Base-by-base conservation (phyloP, 2,113 vertebrate species). In the Cyrtonyx montezumae region DNA sequence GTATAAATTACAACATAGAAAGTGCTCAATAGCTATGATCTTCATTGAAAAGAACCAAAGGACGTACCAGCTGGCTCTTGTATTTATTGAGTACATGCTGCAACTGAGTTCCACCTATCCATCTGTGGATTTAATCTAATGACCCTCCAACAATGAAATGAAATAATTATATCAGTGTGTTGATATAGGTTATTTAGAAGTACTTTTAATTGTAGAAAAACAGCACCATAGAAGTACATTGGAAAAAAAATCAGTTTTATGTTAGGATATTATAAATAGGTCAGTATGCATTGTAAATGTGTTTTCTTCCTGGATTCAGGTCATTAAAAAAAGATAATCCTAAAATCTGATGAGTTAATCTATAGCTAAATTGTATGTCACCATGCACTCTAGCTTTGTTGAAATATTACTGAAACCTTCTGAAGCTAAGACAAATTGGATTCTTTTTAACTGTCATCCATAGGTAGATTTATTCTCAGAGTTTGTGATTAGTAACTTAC, bases 371-470 rank as follows among this genome's bases (percentile, higher is more conserved):
- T 66, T 90, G 23, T 66, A 86, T 94, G 90, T 93, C 93, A 95
- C 51, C 61, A 79, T 16, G 55, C 62, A 91, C 62, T 94, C 51
- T 67, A 78, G 45, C 21, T 94, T 96, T 96, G 84, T 90, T 97
- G 94, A 98, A 95, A 93, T 95, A 95, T 95, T 96, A 84, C 69
- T 73, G 82, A 82, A 32, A 94, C 68, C 36, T 95, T 96, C 75
- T 81, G 93, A 96, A 94, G 70, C 93, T 90, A 91, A 92, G 58
- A 81, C 96, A 96, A 97, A 73, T 32, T 75, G 4, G 20, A 96
- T 93, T 94, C 73, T 42, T 97, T 94, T 89, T 96, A 94, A 79
- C 59, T 91, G 62, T 88, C 85, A 78, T 80, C 19, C 1, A 3
- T 40, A 76, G 58, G 6, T 84, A 96, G 88, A 96, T 94, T 96